Conservation (phyloP, 1,140 invertebrate species). For the Bombus soroeensis region DNA sequence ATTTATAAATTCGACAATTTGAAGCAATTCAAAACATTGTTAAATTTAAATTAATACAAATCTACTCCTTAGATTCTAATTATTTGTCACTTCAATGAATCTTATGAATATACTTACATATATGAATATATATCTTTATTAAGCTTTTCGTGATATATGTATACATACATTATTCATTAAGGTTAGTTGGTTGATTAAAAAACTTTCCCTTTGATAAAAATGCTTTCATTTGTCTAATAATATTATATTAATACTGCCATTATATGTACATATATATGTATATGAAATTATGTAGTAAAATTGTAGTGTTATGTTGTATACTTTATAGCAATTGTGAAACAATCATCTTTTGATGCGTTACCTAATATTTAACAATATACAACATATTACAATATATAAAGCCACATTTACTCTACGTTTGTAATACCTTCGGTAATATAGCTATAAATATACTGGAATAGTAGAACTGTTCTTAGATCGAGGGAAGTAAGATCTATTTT, state of each 20-base stretch:
- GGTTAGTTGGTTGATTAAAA: too few species aligned
- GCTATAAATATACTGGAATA: conserved; percentile 57
- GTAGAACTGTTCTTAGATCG: conserved; percentile 52
- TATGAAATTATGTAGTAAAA: too few species aligned
- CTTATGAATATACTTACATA: neutral
- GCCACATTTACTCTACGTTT: neutral
- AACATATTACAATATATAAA: neutral
- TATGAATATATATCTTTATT: neutral
- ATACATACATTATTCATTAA: neutral
- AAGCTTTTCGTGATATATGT: neutral
- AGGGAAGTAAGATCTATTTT: conserved; percentile 65
- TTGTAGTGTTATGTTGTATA: neutral
- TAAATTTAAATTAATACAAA: neutral
- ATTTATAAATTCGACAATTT: neutral
- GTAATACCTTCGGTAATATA: conserved; percentile 22
- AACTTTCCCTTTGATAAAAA: neutral
- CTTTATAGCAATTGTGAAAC: neutral
- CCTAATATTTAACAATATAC: too few species aligned
- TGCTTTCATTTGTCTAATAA: neutral
- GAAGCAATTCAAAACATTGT: too few species aligned
- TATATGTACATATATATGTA: neutral
- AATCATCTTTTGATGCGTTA: neutral
- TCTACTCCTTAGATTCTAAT: neutral
- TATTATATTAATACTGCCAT: neutral
- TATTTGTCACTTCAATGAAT: neutral